Conservation (phyloP, 2,113 vertebrate species). For the Menidia beryllina region DNA sequence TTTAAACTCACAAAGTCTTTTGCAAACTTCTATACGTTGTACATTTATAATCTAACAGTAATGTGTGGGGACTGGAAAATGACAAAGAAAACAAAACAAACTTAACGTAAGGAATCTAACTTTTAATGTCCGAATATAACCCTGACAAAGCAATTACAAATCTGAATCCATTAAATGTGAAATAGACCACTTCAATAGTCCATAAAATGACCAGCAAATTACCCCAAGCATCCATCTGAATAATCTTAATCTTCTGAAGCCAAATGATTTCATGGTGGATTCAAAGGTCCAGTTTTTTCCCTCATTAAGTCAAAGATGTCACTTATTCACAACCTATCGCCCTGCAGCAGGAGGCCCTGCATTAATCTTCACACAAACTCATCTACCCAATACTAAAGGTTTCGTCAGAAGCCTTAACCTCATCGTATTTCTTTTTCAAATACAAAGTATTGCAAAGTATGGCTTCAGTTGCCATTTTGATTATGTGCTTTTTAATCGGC, state of each 20-base stretch:
- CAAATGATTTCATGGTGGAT: conserved; percentile 38
- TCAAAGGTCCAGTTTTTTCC: conserved; percentile 29
- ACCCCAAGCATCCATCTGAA: background rate
- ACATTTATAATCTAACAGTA: no score
- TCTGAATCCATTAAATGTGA: background rate
- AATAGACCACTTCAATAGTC: background rate
- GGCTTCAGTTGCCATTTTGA: background rate
- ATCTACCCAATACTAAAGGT: conserved; percentile 17
- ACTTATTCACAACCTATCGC: conserved; percentile 15
- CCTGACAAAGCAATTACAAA: background rate
- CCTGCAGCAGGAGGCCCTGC: conserved; percentile 9
- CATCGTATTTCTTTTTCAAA: conserved; percentile 20
- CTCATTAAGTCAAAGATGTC: conserved; percentile 45
- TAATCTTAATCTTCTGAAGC: conserved; percentile 29
- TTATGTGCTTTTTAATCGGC: background rate
- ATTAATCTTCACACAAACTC: conserved; percentile 34
- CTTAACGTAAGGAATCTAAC: background rate
- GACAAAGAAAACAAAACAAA: background rate
- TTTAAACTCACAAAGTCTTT: no score
- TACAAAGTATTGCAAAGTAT: background rate
- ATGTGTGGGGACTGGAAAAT: no score
- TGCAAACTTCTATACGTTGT: no score
- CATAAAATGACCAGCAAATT: conserved; percentile 1
- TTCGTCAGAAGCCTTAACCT: background rate
- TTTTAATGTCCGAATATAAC: background rate